These are phyloP conservation scores for Hoplodrina blanda DNA, from an alignment of 2,888 invertebrate species.

Conservation along the genomic window DNA sequence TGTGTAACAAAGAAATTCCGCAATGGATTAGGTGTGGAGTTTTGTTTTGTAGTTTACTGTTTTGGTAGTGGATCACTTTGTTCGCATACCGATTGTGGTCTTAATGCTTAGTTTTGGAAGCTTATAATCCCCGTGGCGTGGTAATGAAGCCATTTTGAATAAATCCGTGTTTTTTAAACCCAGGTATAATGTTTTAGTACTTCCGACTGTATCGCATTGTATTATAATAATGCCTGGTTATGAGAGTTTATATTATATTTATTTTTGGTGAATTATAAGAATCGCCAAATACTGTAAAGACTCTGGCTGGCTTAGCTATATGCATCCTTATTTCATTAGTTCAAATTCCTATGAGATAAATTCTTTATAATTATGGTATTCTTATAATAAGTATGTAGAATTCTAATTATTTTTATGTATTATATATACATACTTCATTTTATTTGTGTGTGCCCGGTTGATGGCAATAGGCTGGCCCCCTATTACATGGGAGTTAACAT, in stretches of 20 bases:
- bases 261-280: too few species aligned
- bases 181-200: slow-evolving; percentile 46
- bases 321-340: too few species aligned
- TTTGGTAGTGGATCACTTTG: slow-evolving; percentile 41
- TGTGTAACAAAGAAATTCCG: slow-evolving; percentile 10
- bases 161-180: slow-evolving; percentile 50
- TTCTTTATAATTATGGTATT: too few species aligned
- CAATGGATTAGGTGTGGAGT: slow-evolving; percentile 31
- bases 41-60: slow-evolving; percentile 24
- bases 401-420: too few species aligned
- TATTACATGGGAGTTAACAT: too few species aligned
- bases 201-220: slow-evolving; percentile 36
- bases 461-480: too few species aligned
- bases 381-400: too few species aligned
- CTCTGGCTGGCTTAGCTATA: too few species aligned
- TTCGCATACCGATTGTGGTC: slow-evolving; percentile 49
- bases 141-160: slow-evolving; percentile 67
- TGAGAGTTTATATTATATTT: background rate
- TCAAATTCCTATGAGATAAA: too few species aligned
- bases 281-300: too few species aligned
- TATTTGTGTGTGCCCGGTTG: too few species aligned
- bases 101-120: slow-evolving; percentile 64
- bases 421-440: too few species aligned
- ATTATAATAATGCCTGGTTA: slow-evolving; percentile 34
- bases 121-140: slow-evolving; percentile 64